Percentiles rank a stretch among this genome's conserved stretches.
These are phyloP conservation scores for Oreohelix idahoensis DNA, from an alignment of 1,140 invertebrate species.

Conservation along the genomic window DNA sequence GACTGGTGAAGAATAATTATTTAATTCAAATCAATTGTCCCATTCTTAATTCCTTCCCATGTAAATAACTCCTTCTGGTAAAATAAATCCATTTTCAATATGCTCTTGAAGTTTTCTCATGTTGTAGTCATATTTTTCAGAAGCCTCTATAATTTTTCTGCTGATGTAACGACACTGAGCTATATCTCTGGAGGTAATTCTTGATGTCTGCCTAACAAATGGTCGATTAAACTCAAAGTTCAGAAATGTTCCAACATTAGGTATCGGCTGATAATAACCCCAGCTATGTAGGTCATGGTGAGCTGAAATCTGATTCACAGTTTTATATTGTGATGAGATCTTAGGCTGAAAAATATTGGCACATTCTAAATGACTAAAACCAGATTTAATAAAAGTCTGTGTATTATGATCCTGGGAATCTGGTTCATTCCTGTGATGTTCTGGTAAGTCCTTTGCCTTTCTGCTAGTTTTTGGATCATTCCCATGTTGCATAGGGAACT, in stretches of 20 bases:
- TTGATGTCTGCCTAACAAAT: constrained; percentile 41
- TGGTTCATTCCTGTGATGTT: background rate
- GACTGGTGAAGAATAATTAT: too few relatives aligned
- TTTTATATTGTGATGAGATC: background rate
- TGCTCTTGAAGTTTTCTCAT: constrained; percentile 56
- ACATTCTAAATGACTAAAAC: background rate
- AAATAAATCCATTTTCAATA: background rate
- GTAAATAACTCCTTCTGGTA: background rate
- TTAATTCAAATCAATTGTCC: too few relatives aligned
- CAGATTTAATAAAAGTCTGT: too few relatives aligned
- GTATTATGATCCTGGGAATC: background rate
- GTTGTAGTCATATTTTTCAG: constrained; percentile 53
- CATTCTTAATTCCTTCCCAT: background rate
- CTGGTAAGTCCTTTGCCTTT: background rate
- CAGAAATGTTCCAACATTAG: constrained; percentile 55
- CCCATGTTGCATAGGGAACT: constrained; percentile 14
- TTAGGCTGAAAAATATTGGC: background rate
- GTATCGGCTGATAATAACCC: constrained; percentile 59
- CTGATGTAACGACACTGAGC: constrained; percentile 37
- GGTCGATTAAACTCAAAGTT: constrained; percentile 65
- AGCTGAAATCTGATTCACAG: background rate
- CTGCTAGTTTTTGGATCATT: background rate
- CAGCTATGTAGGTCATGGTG: constrained; percentile 28
- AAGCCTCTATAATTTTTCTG: constrained; percentile 50
- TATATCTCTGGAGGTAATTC: constrained; percentile 23